These are phyloP conservation scores for Aleiodes sp. DNA, from an alignment of 1,140 invertebrate genomes.

Conservation along the genomic window DNA sequence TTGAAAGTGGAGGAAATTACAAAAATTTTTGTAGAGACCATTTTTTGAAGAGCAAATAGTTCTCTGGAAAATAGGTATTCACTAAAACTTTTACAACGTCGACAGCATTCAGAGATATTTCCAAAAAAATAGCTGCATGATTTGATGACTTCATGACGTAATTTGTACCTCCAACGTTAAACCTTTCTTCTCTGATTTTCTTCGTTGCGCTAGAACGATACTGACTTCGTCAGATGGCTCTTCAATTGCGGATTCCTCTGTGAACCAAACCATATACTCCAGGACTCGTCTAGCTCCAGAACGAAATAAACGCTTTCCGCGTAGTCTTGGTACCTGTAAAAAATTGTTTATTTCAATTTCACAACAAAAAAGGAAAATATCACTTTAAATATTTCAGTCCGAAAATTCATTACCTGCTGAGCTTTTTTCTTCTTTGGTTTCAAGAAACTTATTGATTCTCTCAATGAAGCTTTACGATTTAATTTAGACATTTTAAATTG, in stretches of 20 bases:
- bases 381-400: neutral
- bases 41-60: too few relatives aligned
- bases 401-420: conserved; percentile 4
- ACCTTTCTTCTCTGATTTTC: conserved; percentile 61
- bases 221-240: conserved; percentile 67
- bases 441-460: neutral
- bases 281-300: conserved; percentile 67
- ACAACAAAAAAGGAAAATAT: neutral
- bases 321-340: conserved; percentile 46
- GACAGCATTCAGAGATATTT: too few relatives aligned
- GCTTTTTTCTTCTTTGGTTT: neutral
- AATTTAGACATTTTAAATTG: neutral
- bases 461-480: neutral
- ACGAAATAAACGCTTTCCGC: conserved; percentile 67
- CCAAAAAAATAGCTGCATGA: neutral
- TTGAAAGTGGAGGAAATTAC: too few relatives aligned
- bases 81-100: too few relatives aligned
- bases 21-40: too few relatives aligned
- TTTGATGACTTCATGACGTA: conserved; percentile 12
- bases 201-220: conserved; percentile 62
- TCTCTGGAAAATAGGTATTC: too few relatives aligned
- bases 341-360: too few relatives aligned
- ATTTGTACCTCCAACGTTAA: conserved; percentile 59
- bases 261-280: conserved; percentile 68
- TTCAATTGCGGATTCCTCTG: conserved; percentile 58